Conservation (phyloP, 1,140 invertebrate species). For the Holotrichia oblita region DNA sequence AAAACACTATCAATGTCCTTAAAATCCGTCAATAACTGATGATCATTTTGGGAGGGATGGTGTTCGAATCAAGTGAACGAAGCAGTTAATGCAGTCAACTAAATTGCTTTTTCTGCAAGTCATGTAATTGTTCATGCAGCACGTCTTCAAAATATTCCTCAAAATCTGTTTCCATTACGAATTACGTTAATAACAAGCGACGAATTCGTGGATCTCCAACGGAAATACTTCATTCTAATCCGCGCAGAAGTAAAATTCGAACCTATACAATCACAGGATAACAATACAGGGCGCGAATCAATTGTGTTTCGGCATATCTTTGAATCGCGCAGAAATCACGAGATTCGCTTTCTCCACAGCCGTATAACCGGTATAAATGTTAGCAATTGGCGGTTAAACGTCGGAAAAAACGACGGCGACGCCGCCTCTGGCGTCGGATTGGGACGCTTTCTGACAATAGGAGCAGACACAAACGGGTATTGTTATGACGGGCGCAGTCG, state of each 20-base stretch:
- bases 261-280: not conserved
- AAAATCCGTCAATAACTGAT: too few relatives aligned
- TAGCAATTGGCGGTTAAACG: conserved; percentile 47
- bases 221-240: not conserved
- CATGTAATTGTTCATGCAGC: too few relatives aligned
- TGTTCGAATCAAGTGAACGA: too few relatives aligned
- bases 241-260: conserved; percentile 11
- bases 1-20: too few relatives aligned
- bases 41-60: too few relatives aligned
- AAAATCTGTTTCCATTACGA: too few relatives aligned
- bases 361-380: conserved; percentile 32
- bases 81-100: too few relatives aligned
- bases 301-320: not conserved
- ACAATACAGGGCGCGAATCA: not conserved
- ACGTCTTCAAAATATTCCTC: too few relatives aligned
- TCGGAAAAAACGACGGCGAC: conserved; percentile 45
- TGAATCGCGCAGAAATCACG: conserved; percentile 26
- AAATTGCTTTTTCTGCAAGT: too few relatives aligned
- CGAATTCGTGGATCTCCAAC: not conserved
- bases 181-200: too few relatives aligned
- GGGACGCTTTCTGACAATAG: conserved; percentile 57
- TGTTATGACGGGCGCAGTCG: conserved; percentile 56
- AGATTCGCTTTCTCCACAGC: conserved; percentile 17
- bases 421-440: conserved; percentile 58
- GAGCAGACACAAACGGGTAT: conserved; percentile 53